Evolutionary conservation across 2,113 vertebrate genomes (phyloP).

Genomic region (Progne subis): DNA sequence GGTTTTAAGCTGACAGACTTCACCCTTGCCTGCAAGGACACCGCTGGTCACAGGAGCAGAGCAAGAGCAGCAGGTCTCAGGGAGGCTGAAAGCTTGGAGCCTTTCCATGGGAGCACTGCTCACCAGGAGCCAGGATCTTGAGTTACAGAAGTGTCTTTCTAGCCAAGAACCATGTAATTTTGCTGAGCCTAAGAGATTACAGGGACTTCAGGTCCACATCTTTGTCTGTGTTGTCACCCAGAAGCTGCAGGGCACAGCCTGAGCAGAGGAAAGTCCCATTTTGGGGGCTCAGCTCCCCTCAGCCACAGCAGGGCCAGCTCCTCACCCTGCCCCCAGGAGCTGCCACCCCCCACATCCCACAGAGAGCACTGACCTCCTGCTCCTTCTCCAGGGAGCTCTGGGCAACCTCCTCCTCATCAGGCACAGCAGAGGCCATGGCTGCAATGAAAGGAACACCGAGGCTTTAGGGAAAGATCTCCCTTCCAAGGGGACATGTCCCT

Average conservation of each 20-base stretch:
- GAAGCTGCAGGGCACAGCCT: background rate
- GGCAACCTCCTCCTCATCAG: background rate
- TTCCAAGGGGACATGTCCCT: too few species aligned
- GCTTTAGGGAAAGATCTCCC: background rate
- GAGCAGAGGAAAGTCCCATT: rapidly evolving
- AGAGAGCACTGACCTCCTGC: background rate
- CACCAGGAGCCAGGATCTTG: background rate
- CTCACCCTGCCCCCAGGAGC: background rate
- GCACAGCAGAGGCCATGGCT: slow-evolving; percentile 10
- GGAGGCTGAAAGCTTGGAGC: background rate
- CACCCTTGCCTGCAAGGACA: background rate
- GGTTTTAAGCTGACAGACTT: background rate
- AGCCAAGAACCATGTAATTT: background rate
- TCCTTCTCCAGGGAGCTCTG: background rate
- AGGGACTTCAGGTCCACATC: rapidly evolving
- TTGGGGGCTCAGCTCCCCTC: background rate
- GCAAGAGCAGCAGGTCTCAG: background rate
- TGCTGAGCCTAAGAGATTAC: background rate
- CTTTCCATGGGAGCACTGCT: background rate
- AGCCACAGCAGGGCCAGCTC: background rate
- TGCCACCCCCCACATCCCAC: too few species aligned
- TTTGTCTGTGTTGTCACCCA: background rate
- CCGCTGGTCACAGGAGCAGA: background rate
- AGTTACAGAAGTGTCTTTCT: background rate
- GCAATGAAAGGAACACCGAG: background rate